These are phyloP conservation scores for Ochotona curzoniae DNA, from an alignment of 2,113 vertebrate genomes.

Conservation along the genomic window DNA sequence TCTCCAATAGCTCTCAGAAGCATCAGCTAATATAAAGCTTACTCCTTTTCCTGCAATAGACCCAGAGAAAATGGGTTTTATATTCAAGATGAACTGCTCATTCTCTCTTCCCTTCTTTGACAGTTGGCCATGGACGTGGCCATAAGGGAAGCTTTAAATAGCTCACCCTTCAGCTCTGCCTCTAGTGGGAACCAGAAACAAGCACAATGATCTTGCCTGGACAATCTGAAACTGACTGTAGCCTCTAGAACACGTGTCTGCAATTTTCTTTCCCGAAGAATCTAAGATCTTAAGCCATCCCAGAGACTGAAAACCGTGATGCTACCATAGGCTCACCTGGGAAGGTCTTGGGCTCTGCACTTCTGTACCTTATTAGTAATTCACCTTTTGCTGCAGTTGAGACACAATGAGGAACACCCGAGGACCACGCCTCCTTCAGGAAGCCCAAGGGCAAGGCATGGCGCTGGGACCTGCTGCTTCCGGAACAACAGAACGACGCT, in stretches of 20 bases:
- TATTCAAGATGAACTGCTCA: slow-evolving; percentile 35
- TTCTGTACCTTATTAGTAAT: slow-evolving; percentile 20
- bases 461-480: background rate
- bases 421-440: background rate
- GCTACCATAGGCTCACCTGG: background rate
- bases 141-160: slow-evolving; percentile 70
- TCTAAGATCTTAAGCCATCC: background rate
- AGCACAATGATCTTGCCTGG: slow-evolving; percentile 39
- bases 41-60: slow-evolving; percentile 43
- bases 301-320: background rate
- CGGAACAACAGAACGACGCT: background rate
- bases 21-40: slow-evolving; percentile 26
- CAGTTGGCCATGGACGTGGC: background rate
- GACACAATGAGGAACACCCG: background rate
- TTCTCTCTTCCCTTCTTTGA: slow-evolving; percentile 28
- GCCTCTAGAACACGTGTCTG: background rate
- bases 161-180: slow-evolving; percentile 28
- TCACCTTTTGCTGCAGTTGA: slow-evolving; percentile 5
- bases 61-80: slow-evolving; percentile 29
- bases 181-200: slow-evolving; percentile 46
- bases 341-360: background rate
- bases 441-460: background rate
- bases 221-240: slow-evolving; percentile 21
- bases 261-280: background rate
- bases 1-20: slow-evolving; percentile 20